Evolutionary conservation across 2,113 vertebrate species (phyloP).

Genomic region (Tapirus terrestris): DNA sequence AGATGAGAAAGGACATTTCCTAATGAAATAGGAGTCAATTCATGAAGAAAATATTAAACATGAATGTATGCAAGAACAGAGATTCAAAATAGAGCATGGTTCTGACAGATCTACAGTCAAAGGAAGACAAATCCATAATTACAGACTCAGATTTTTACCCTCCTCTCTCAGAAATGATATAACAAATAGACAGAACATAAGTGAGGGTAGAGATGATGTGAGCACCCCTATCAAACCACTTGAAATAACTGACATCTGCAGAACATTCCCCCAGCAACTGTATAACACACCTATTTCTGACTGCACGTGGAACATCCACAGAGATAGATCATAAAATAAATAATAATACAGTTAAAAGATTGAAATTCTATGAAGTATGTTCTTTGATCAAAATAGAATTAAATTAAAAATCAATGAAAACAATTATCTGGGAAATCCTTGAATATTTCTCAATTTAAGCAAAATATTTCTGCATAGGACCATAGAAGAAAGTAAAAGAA

Average conservation of each 20-base stretch:
- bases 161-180: too few species aligned
- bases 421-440: background rate
- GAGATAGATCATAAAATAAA: background rate
- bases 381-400: background rate
- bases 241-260: rapidly evolving
- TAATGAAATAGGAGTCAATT: background rate
- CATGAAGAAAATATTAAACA: background rate
- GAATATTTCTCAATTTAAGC: background rate
- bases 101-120: background rate
- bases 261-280: background rate
- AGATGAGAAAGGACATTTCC: background rate
- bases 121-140: background rate
- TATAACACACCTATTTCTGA: background rate
- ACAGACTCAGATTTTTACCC: too few species aligned
- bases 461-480: background rate
- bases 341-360: background rate
- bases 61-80: background rate
- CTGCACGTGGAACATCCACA: background rate
- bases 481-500: background rate
- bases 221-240: background rate
- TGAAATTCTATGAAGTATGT: background rate
- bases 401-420: background rate
- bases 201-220: rapidly evolving
- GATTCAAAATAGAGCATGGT: background rate
- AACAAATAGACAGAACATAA: background rate